Conservation (phyloP, 2,797 vertebrate species). For the Gouania willdenowi region DNA sequence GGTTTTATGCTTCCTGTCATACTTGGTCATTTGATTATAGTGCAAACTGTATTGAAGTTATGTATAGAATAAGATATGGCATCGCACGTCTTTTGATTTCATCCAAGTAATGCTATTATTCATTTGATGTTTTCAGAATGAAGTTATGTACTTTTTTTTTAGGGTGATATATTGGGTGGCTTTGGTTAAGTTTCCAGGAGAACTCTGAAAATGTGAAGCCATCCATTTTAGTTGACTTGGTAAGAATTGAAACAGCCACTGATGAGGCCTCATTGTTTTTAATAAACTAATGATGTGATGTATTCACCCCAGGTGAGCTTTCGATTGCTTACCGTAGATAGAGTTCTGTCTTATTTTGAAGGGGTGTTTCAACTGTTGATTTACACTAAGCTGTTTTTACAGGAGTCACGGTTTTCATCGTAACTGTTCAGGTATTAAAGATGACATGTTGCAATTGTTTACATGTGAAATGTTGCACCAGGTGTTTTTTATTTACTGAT, state of each 20-base stretch:
- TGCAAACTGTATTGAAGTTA: no score
- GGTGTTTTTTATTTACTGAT: conserved; percentile 74
- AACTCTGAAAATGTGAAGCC: not conserved
- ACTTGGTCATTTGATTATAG: no score
- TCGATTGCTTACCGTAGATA: conserved; percentile 15
- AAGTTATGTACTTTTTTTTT: no score
- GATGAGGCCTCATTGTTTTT: conserved; percentile 18
- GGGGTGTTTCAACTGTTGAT: conserved; percentile 26
- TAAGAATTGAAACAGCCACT: conserved; percentile 24
- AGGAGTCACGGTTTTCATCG: conserved; percentile 51
- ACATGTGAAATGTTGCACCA: conserved; percentile 67
- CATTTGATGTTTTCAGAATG: no score
- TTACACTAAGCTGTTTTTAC: conserved; percentile 69
- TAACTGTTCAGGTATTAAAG: conserved; percentile 67
- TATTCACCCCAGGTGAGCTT: not conserved
- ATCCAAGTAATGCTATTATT: no score
- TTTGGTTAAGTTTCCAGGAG: no score
- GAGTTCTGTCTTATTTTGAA: conserved; percentile 1
- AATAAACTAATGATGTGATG: conserved; percentile 6
- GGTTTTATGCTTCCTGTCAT: no score
- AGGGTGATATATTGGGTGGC: no score
- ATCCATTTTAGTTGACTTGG: not conserved
- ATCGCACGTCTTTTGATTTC: no score
- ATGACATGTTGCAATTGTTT: conserved; percentile 71
- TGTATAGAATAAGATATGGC: no score